A percentile compares a stretch with the other conserved stretches of the same genome.
Conservation (phyloP, 2,113 vertebrate species). For the Craseonycteris thonglongyai region DNA sequence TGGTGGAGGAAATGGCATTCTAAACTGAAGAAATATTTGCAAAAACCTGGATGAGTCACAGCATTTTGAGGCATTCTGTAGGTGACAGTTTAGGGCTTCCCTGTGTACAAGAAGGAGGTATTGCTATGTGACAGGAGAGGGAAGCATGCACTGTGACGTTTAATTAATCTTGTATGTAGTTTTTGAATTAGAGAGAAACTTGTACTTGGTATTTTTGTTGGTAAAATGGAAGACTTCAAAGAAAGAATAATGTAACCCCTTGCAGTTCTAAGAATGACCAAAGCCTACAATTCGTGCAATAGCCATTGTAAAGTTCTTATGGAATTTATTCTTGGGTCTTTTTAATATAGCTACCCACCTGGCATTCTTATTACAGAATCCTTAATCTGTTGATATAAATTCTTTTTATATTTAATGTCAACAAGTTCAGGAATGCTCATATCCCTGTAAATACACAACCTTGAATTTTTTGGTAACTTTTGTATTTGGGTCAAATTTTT, state of each 20-base stretch:
- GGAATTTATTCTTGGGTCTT: not conserved
- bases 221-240: not conserved
- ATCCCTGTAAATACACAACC: not conserved
- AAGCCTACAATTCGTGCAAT: not conserved
- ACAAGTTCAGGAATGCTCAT: not conserved
- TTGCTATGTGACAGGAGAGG: not conserved
- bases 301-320: not conserved
- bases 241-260: not conserved
- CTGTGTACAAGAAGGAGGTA: not conserved
- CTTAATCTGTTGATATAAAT: not conserved
- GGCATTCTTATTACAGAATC: not conserved
- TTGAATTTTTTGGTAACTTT: not conserved
- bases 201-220: not conserved
- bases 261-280: not conserved
- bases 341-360: not conserved
- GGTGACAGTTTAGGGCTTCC: not conserved
- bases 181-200: not conserved
- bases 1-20: not conserved
- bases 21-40: not conserved
- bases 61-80: not conserved
- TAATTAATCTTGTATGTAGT: not conserved
- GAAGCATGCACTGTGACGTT: not conserved
- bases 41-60: not conserved
- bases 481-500: not conserved
- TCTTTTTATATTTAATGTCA: not conserved